Evolutionary conservation across 2,113 vertebrate species (phyloP).

Genomic region (Neolamprologus caudopunctatus): DNA sequence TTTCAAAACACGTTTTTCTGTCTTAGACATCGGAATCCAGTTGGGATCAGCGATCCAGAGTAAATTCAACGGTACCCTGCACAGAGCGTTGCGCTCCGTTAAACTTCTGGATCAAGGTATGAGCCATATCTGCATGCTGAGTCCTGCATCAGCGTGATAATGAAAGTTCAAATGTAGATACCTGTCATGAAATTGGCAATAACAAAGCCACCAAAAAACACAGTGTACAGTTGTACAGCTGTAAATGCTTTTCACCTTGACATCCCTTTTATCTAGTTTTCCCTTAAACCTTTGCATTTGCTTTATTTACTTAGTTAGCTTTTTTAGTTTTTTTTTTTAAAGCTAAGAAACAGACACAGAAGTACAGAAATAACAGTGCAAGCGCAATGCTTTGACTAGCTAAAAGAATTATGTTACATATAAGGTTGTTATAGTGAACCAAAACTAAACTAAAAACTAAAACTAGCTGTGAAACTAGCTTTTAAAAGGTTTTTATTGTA

Average conservation of each 20-base stretch:
- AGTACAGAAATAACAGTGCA: not conserved
- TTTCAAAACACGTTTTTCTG: not conserved
- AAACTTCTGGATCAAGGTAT: conserved; percentile 50
- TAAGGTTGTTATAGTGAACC: not conserved
- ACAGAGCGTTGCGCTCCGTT: conserved; percentile 31
- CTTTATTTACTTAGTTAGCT: not conserved
- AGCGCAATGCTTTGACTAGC: not conserved
- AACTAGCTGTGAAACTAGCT: not conserved
- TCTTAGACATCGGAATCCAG: conserved; percentile 63
- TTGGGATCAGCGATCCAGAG: conserved; percentile 65
- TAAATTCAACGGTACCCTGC: not conserved
- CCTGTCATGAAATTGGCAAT: not conserved
- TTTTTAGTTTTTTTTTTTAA: not conserved
- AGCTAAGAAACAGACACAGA: not conserved
- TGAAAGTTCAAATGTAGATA: not conserved
- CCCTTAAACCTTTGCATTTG: not conserved
- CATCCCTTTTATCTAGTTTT: not conserved
- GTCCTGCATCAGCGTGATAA: not conserved
- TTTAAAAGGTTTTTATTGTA: not conserved
- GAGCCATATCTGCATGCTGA: not conserved
- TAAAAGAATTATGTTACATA: not conserved
- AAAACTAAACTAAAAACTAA: not conserved
- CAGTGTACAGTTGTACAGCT: not conserved
- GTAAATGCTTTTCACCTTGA: not conserved
- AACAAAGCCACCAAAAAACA: not conserved